Conservation (phyloP, 2,113 vertebrate species). For the Myotis lucifugus region DNA sequence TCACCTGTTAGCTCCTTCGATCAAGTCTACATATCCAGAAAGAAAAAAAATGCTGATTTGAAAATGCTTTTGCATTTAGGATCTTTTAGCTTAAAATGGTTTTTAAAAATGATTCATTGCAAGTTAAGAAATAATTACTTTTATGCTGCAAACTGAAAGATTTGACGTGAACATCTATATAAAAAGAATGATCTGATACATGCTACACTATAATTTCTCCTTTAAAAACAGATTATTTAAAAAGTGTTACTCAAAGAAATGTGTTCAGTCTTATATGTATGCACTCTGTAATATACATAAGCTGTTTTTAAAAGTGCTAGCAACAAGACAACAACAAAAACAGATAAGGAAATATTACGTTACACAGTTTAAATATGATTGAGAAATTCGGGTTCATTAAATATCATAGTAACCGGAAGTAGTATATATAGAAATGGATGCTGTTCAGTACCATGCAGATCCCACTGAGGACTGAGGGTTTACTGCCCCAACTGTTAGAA, state of each 20-base stretch:
- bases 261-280: not conserved
- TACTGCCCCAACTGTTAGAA: not conserved
- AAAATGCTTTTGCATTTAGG: constrained; percentile 4
- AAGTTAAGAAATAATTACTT: not conserved
- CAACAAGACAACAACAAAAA: constrained; percentile 37
- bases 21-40: not conserved
- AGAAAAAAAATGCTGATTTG: constrained; percentile 14
- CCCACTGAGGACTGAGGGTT: not conserved
- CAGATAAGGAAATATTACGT: not conserved
- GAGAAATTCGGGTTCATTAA: not conserved
- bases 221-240: not conserved
- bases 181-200: not conserved
- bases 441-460: not conserved
- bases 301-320: not conserved
- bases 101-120: not conserved
- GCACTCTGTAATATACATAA: not conserved
- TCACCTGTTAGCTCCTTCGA: not conserved
- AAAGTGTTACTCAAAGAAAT: not conserved
- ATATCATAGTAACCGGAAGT: not conserved
- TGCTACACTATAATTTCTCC: not conserved
- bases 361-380: not conserved
- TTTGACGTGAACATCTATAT: not conserved
- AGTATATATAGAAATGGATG: not conserved
- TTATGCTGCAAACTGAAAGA: not conserved
- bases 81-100: not conserved